Evolutionary conservation across 1,140 invertebrate species (phyloP).

Genomic region (Cydia pomonella): DNA sequence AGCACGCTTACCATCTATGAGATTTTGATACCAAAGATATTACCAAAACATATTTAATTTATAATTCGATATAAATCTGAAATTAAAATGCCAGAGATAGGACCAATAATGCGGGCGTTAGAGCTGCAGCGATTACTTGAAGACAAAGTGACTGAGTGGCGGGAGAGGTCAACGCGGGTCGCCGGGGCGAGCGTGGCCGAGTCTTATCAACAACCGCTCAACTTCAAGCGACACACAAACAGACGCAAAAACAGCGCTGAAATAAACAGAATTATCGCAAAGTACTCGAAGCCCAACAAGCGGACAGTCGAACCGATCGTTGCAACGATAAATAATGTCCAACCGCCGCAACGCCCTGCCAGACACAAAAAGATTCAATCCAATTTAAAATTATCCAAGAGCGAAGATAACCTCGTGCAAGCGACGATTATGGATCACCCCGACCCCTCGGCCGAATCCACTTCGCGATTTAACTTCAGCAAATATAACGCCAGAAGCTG

Average conservation of each 20-base stretch:
- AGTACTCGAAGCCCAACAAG: slow-evolving; percentile 71
- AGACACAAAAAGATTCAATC: slow-evolving; percentile 58
- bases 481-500: slow-evolving; percentile 73
- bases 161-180: slow-evolving; percentile 75
- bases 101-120: slow-evolving; percentile 71
- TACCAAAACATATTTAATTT: slow-evolving; percentile 33
- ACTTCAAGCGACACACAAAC: slow-evolving; percentile 75
- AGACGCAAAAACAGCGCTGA: slow-evolving; percentile 77
- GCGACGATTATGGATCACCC: slow-evolving; percentile 58
- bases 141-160: slow-evolving; percentile 77
- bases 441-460: slow-evolving; percentile 47
- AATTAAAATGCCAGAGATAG: slow-evolving; percentile 68
- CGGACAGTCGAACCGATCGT: slow-evolving; percentile 60
- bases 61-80: slow-evolving; percentile 38
- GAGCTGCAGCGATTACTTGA: slow-evolving; percentile 74
- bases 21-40: slow-evolving; percentile 37
- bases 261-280: slow-evolving; percentile 79
- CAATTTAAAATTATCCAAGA: slow-evolving; percentile 64
- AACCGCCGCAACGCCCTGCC: slow-evolving; percentile 58
- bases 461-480: slow-evolving; percentile 48
- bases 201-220: slow-evolving; percentile 76
- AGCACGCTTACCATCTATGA: neutral
- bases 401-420: slow-evolving; percentile 67
- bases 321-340: slow-evolving; percentile 42
- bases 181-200: slow-evolving; percentile 67